Base-by-base conservation (phyloP, 1,140 invertebrate genomes). In the Platyura marginata region DNA sequence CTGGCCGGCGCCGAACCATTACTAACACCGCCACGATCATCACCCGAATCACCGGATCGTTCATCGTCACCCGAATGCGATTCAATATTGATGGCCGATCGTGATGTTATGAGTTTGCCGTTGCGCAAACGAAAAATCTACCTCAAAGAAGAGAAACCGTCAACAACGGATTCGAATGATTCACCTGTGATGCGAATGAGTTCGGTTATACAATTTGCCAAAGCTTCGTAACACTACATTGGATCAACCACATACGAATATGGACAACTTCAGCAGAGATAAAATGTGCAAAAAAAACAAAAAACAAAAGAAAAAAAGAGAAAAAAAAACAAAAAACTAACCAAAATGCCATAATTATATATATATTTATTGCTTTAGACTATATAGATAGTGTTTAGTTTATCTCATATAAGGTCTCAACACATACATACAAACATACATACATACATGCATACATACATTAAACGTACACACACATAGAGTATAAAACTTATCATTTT, bases 151-250 rank as follows among this genome's bases (percentile, higher is more conserved):
- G 74, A 76, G 66, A 71, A 76, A 46, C 49, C 62, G 21, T 59
- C 65, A 21, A 60, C 53, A 52, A 65, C 65, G 52, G 20, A 40
- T 41, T 21, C 32, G 46, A 60, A 46, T 48, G 63, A 47, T 48
- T 64, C 41, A 54, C 64, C 43, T 48, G 66, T 56, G 61, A 70
- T 59, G 47, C 63, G 81, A 37, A 76, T 82, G 51, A 82, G 72
- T 48, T 82, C 81, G 0, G 82, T 86, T 33, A 86, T 86, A 48
- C 79, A 84, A 43, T 87, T 81, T 54, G 83, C 81, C 8, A 72
- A 75, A 46, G 74, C 80, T 11, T 75, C 73, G 49, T 75, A 73
- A n/a, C n/a, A n/a, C n/a, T n/a, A n/a, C n/a, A n/a, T n/a, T 63
- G 16, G 21, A 36, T 43, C 13, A 50, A 51, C 45, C 29, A 49